Percentiles rank a stretch among this genome's conserved stretches.
phyloP scores from a whole-genome alignment of 2,888 invertebrate species.

The Fabriciana adippe region DNA sequence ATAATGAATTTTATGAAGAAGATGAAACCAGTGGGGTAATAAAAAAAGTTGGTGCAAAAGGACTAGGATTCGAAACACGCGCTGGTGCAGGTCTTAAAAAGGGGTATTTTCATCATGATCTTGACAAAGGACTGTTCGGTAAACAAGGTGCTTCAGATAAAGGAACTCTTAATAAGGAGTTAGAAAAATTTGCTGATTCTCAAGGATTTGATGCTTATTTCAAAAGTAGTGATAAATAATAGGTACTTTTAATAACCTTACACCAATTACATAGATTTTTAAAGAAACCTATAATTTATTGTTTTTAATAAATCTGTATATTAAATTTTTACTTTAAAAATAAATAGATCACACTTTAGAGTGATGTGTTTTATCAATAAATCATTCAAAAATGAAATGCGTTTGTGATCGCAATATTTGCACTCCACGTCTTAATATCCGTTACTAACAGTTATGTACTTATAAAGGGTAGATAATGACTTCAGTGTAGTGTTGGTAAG shows the following conservation, averaged over 20 bases:
- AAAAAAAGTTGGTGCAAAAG: slow-evolving; percentile 76
- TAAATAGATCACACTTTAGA: no score
- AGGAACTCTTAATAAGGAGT: slow-evolving; percentile 76
- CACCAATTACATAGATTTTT: no score
- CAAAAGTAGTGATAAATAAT: slow-evolving; percentile 48
- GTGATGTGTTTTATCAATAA: slow-evolving; percentile 23
- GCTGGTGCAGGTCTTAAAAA: slow-evolving; percentile 71
- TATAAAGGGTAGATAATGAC: slow-evolving; percentile 11
- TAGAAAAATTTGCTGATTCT: slow-evolving; percentile 71
- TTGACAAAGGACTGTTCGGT: slow-evolving; percentile 69
- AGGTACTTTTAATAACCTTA: no score
- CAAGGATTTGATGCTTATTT: slow-evolving; percentile 69
- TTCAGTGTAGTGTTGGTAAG: not conserved
- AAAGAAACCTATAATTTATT: no score
- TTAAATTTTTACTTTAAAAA: no score
- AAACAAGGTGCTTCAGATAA: slow-evolving; percentile 76
- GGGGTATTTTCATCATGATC: slow-evolving; percentile 65
- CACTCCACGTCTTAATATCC: slow-evolving; percentile 33
- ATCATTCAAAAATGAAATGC: slow-evolving; percentile 32
- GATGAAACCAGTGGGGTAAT: slow-evolving; percentile 77
- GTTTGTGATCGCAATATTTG: slow-evolving; percentile 27
- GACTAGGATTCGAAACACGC: slow-evolving; percentile 65
- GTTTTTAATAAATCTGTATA: no score
- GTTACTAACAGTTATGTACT: slow-evolving; percentile 18
- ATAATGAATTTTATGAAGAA: slow-evolving; percentile 82